Evolutionary conservation across 2,888 invertebrate genomes (phyloP).

Genomic region (Panorpa germanica): DNA sequence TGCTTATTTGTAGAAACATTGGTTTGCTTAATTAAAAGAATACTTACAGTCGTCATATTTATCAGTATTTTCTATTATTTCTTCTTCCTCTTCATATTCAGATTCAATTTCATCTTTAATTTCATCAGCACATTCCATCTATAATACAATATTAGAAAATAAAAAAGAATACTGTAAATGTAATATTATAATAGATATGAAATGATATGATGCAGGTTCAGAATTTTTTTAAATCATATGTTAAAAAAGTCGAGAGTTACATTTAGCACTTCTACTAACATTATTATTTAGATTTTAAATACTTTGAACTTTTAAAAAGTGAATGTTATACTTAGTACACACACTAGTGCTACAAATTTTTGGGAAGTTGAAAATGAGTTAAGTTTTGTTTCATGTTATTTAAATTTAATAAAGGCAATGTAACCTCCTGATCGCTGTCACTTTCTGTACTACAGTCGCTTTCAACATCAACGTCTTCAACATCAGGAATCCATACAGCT

Average conservation of each 20-base stretch:
- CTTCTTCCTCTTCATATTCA: conserved; percentile 48
- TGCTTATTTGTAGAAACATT: too few relatives aligned
- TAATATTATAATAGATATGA: too few relatives aligned
- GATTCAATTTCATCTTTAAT: conserved; percentile 42
- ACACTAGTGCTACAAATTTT: too few relatives aligned
- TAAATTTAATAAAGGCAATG: conserved; percentile 14
- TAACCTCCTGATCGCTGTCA: conserved; percentile 24
- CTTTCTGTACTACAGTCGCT: conserved; percentile 28
- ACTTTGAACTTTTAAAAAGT: too few relatives aligned
- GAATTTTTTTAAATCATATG: conserved; percentile 15
- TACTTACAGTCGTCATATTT: conserved; percentile 38
- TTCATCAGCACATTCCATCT: conserved; percentile 28
- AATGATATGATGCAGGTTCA: too few relatives aligned
- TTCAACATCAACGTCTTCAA: conserved; percentile 34
- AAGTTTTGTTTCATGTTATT: too few relatives aligned
- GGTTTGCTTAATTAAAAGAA: too few relatives aligned
- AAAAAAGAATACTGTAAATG: too few relatives aligned
- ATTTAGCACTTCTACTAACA: conserved; percentile 15
- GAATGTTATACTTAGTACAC: too few relatives aligned
- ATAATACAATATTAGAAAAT: conserved; percentile 33
- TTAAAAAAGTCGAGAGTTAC: conserved; percentile 22
- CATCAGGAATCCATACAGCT: conserved; percentile 80
- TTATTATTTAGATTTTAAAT: too few relatives aligned
- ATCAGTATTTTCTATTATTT: conserved; percentile 41
- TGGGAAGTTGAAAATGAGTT: too few relatives aligned